Evolutionary conservation across 2,888 invertebrate genomes (phyloP).

Genomic region (Cylindroiulus punctatus): DNA sequence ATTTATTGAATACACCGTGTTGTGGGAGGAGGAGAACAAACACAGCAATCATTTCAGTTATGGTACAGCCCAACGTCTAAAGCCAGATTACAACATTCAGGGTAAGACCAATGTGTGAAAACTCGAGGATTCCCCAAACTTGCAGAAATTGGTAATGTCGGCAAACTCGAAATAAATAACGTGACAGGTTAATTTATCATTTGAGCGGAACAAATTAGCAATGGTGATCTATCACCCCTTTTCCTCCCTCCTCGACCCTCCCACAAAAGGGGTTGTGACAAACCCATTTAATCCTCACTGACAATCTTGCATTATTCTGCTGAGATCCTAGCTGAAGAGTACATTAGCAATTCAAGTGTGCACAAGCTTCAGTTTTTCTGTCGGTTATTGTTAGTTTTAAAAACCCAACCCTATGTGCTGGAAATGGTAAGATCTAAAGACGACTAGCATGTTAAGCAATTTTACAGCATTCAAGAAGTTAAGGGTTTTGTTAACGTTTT

Average conservation of each 20-base stretch:
- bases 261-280: constrained; percentile 12
- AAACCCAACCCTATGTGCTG: background rate
- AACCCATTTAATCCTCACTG: background rate
- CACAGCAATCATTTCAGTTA: background rate
- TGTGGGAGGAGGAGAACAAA: constrained; percentile 26
- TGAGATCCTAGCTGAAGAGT: background rate
- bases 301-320: background rate
- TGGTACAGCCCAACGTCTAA: background rate
- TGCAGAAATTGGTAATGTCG: background rate
- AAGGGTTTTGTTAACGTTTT: background rate
- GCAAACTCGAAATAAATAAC: background rate
- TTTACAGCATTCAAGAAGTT: background rate
- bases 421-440: background rate
- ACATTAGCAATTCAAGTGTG: constrained; percentile 14
- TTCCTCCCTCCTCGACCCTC: background rate
- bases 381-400: background rate
- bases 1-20: constrained; percentile 25
- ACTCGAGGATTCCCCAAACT: background rate
- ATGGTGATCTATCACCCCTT: background rate
- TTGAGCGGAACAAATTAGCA: background rate
- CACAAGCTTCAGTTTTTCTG: constrained; percentile 12
- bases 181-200: constrained; percentile 5
- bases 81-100: background rate
- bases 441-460: constrained; percentile 28
- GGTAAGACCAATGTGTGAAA: background rate